Percentiles rank a stretch among this genome's conserved stretches.
Conservation (phyloP, 2,797 vertebrate species). For the Salmo trutta region DNA sequence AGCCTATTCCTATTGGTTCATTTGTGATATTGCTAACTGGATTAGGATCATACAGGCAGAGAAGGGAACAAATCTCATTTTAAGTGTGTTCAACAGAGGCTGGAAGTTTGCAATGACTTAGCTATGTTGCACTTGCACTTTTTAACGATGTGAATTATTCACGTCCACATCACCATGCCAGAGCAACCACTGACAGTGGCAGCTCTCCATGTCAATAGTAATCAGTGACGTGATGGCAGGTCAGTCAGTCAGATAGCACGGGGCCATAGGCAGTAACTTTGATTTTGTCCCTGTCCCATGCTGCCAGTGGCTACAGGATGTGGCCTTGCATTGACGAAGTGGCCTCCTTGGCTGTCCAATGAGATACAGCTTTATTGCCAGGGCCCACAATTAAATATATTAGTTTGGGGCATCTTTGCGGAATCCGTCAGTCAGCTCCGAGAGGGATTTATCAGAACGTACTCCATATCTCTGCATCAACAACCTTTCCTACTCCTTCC, state of each 20-base stretch:
- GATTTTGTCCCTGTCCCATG: conserved; percentile 43
- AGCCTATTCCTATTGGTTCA: conserved; percentile 73
- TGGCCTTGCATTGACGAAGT: conserved; percentile 74
- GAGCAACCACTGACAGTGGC: conserved; percentile 31
- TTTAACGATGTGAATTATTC: background rate
- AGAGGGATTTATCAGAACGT: conserved; percentile 65
- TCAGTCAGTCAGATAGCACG: conserved; percentile 63
- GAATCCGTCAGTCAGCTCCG: conserved; percentile 68
- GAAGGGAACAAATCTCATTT: conserved; percentile 60
- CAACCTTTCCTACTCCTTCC: conserved; percentile 57
- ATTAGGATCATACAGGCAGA: conserved; percentile 70
- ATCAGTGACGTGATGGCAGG: conserved; percentile 54
- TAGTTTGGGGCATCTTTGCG: conserved; percentile 61
- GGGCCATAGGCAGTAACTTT: conserved; percentile 38
- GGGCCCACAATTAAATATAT: conserved; percentile 66
- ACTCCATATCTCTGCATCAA: conserved; percentile 62
- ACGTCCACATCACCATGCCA: conserved; percentile 7
- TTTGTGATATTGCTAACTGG: conserved; percentile 74
- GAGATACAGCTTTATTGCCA: conserved; percentile 68
- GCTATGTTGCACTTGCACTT: background rate
- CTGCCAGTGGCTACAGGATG: conserved; percentile 21
- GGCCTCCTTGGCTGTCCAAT: conserved; percentile 68
- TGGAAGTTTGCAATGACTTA: background rate
- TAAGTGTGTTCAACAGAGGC: conserved; percentile 41
- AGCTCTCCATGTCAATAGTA: conserved; percentile 48